These are phyloP conservation scores for Agonopterix heracliana DNA, from an alignment of 2,888 invertebrate species.

Conservation along the genomic window DNA sequence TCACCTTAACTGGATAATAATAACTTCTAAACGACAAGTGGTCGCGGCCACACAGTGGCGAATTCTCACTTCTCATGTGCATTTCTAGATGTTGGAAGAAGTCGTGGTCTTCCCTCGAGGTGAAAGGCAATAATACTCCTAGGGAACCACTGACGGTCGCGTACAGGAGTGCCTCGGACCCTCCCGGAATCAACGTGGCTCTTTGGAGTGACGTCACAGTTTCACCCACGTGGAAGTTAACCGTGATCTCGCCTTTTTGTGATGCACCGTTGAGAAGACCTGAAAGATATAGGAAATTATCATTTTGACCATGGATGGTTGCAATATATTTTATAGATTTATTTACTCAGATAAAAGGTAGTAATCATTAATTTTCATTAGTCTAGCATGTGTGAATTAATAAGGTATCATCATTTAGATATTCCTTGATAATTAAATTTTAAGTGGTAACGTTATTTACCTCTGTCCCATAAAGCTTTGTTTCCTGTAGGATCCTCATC, in stretches of 20 bases:
- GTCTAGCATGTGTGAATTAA: slow-evolving; percentile 73
- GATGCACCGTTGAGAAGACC: slow-evolving; percentile 97
- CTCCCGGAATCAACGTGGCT: slow-evolving; percentile 97
- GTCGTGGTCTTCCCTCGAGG: slow-evolving; percentile 97
- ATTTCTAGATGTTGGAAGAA: slow-evolving; percentile 99
- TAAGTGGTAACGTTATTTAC: slow-evolving; percentile 30
- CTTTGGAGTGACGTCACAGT: slow-evolving; percentile 96
- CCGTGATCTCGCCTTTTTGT: slow-evolving; percentile 95
- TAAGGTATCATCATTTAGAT: slow-evolving; percentile 47
- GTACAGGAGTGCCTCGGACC: slow-evolving; percentile 97
- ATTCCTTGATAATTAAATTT: neutral
- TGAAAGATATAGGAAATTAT: slow-evolving; percentile 21
- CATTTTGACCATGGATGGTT: neutral
- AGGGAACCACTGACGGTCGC: slow-evolving; percentile 96
- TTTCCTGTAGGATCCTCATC: slow-evolving; percentile 99
- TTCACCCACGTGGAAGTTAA: slow-evolving; percentile 97
- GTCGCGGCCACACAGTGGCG: slow-evolving; percentile 97
- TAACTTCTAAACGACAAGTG: slow-evolving; percentile 98
- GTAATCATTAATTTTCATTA: slow-evolving; percentile 69
- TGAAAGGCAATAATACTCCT: slow-evolving; percentile 95
- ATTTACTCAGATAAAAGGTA: slow-evolving; percentile 36
- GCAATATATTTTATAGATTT: neutral
- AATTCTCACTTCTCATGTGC: slow-evolving; percentile 98
- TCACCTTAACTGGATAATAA: slow-evolving; percentile 96
- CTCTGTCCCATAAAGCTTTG: slow-evolving; percentile 96